Conservation (phyloP, 2,113 vertebrate species). For the Coryphaenoides rupestris region DNA sequence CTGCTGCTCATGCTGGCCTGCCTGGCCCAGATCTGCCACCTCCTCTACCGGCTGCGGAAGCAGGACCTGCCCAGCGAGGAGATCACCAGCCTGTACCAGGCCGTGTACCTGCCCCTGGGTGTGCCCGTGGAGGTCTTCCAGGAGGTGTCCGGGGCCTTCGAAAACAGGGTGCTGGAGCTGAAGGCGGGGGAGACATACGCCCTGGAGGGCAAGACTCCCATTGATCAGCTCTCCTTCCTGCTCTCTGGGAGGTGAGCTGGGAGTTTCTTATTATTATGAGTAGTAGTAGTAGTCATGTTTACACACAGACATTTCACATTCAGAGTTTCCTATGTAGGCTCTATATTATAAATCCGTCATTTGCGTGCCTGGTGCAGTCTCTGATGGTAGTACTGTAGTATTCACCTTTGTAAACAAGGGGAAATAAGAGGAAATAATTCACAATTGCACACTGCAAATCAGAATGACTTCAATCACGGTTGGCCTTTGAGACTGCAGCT, state of each 20-base stretch:
- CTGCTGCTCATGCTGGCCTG: conserved; percentile 75
- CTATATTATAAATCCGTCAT: too few species aligned
- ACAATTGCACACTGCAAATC: too few species aligned
- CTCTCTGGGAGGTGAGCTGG: conserved; percentile 91
- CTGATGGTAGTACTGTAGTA: too few species aligned
- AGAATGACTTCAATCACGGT: too few species aligned
- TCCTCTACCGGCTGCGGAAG: conserved; percentile 78
- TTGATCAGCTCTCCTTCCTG: conserved; percentile 89
- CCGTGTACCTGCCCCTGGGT: conserved; percentile 85
- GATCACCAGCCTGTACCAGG: conserved; percentile 82
- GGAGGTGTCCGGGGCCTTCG: conserved; percentile 82
- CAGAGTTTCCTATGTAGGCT: too few species aligned
- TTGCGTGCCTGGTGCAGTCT: too few species aligned
- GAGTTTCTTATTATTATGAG: too few species aligned
- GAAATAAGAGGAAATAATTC: too few species aligned
- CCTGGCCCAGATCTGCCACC: conserved; percentile 82
- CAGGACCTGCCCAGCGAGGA: conserved; percentile 76
- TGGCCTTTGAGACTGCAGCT: too few species aligned
- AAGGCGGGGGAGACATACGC: conserved; percentile 86
- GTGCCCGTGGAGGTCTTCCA: conserved; percentile 86
- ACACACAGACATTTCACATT: too few species aligned
- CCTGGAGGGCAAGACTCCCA: conserved; percentile 89
- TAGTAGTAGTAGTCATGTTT: too few species aligned
- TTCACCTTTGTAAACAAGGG: too few species aligned
- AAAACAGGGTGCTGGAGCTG: conserved; percentile 79